Conservation (phyloP, 2,797 vertebrate species). For the Squalus acanthias region DNA sequence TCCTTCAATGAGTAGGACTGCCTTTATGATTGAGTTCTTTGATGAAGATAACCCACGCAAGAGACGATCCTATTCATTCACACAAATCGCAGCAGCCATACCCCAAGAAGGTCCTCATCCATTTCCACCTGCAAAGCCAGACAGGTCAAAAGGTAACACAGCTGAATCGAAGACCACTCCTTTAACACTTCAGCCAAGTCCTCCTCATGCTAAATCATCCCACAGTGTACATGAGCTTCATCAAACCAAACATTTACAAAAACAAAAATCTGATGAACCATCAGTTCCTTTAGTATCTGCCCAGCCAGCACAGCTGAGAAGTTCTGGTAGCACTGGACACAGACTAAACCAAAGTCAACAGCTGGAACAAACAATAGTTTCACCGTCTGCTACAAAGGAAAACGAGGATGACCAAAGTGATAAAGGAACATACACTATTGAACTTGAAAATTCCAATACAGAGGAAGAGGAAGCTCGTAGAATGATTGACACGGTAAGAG, state of each 20-base stretch:
- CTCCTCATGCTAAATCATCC: conserved; percentile 57
- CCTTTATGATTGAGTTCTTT: conserved; percentile 91
- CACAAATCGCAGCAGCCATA: conserved; percentile 66
- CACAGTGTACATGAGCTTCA: conserved; percentile 49
- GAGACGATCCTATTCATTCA: conserved; percentile 86
- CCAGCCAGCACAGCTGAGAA: conserved; percentile 66
- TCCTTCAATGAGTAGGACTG: conserved; percentile 67
- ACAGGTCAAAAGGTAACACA: conserved; percentile 49
- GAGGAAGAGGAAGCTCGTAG: conserved; percentile 90
- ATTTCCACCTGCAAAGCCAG: conserved; percentile 69
- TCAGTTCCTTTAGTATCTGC: conserved; percentile 62
- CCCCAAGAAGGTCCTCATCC: conserved; percentile 71
- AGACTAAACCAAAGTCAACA: conserved; percentile 73
- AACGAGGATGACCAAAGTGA: conserved; percentile 88
- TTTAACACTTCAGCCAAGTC: conserved; percentile 56
- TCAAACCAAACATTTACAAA: conserved; percentile 72
- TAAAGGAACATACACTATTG: conserved; percentile 95
- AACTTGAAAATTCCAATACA: conserved; percentile 83
- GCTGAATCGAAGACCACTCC: conserved; percentile 39
- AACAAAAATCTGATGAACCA: conserved; percentile 84
- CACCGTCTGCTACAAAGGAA: conserved; percentile 59
- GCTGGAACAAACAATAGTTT: conserved; percentile 59
- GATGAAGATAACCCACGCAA: conserved; percentile 87
- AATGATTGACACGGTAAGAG: conserved; percentile 92
- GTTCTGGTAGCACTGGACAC: conserved; percentile 77